Evolutionary conservation across 2,888 invertebrate species (phyloP).

Genomic region (Synergus laeviventris): DNA sequence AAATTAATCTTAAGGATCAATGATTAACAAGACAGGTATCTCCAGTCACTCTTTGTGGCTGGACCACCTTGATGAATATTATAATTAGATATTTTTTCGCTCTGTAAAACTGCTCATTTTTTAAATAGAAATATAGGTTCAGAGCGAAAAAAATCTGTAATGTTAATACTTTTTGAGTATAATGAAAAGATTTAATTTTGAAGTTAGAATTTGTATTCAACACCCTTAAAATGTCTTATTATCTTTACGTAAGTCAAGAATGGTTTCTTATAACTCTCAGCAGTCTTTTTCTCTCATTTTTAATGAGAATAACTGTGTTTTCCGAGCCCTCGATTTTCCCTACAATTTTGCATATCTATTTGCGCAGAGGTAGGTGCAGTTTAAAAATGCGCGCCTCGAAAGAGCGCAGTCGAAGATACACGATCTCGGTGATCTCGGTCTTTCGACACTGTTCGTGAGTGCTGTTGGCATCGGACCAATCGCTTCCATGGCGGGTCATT

Average conservation of each 20-base stretch:
- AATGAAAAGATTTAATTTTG: not conserved
- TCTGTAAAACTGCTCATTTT: no score
- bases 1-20: constrained; percentile 57
- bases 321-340: not conserved
- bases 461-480: constrained; percentile 52
- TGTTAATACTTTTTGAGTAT: no score
- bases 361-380: not conserved
- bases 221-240: not conserved
- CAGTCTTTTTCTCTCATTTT: not conserved
- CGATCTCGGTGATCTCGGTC: constrained; percentile 19
- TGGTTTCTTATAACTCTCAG: not conserved
- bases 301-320: not conserved
- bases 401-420: constrained; percentile 34
- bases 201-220: not conserved
- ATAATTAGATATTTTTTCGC: no score
- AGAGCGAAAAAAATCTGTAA: no score
- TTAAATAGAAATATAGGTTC: no score
- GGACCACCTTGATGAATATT: no score
- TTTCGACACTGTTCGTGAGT: constrained; percentile 12
- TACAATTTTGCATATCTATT: constrained; percentile 1
- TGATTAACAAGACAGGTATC: constrained; percentile 48
- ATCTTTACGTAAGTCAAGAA: not conserved
- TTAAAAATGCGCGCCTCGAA: constrained; percentile 28
- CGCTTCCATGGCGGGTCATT: constrained; percentile 44
- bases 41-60: not conserved